These are phyloP conservation scores for Ophiothrix spiculata DNA, from an alignment of 35 echinoderm and acorn worm species.

Conservation along the genomic window DNA sequence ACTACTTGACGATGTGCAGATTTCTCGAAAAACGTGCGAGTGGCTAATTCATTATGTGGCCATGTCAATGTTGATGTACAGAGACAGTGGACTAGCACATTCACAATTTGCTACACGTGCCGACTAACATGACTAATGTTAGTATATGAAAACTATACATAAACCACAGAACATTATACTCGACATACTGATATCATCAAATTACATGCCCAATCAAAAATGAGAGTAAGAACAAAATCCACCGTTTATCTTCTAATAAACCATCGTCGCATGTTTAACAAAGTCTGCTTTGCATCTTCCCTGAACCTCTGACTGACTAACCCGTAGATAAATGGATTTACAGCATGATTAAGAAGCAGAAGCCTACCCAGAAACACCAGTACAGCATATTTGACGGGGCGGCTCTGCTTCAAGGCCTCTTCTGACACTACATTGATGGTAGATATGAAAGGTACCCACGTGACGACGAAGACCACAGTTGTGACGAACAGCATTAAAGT, in stretches of 20 bases:
- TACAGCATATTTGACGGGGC: neutral
- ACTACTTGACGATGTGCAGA: too few species aligned
- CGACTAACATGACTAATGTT: too few species aligned
- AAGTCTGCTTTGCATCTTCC: neutral
- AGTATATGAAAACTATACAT: too few species aligned
- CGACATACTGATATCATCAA: too few species aligned
- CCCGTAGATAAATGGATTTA: conserved; percentile 15
- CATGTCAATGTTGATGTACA: too few species aligned
- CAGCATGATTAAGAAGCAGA: conserved; percentile 6
- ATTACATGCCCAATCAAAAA: too few species aligned
- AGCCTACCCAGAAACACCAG: neutral
- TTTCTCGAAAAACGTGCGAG: too few species aligned
- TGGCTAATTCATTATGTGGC: too few species aligned
- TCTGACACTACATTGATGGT: neutral
- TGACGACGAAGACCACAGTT: conserved; percentile 21
- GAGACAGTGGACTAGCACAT: too few species aligned
- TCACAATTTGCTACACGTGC: too few species aligned
- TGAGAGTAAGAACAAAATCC: too few species aligned
- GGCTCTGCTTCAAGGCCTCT: neutral
- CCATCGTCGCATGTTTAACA: neutral
- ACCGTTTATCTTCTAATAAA: neutral
- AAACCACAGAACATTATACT: too few species aligned
- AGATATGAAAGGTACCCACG: neutral
- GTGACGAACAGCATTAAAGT: conserved; percentile 21
- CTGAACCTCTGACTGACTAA: conserved; percentile 1